Percentiles rank a stretch among this genome's conserved stretches.
These are phyloP conservation scores for Coregonus ussuriensis DNA, from an alignment of 2,797 vertebrate species.

Conservation along the genomic window DNA sequence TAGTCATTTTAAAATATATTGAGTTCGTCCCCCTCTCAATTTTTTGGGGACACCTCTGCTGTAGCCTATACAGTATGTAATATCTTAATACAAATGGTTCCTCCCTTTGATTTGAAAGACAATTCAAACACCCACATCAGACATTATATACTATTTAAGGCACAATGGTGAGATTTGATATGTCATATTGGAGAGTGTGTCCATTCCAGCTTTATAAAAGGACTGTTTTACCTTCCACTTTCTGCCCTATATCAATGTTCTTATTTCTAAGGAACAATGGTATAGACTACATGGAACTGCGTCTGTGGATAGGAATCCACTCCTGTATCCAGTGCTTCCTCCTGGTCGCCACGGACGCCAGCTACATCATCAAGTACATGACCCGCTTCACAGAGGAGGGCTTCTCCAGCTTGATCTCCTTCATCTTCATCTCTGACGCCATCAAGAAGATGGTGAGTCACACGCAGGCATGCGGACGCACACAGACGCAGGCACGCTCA, in stretches of 20 bases:
- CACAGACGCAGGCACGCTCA: neutral
- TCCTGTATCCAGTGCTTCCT: slow-evolving; percentile 93
- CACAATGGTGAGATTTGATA: neutral
- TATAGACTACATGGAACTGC: slow-evolving; percentile 98
- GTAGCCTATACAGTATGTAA: too few relatives aligned
- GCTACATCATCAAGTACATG: slow-evolving; percentile 98
- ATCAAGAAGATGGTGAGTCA: slow-evolving; percentile 90
- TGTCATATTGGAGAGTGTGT: neutral
- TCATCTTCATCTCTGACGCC: slow-evolving; percentile 98
- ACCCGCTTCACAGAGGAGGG: slow-evolving; percentile 98
- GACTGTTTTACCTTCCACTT: too few relatives aligned
- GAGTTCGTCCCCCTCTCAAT: too few relatives aligned
- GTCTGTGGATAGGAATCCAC: slow-evolving; percentile 97
- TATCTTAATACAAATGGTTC: too few relatives aligned
- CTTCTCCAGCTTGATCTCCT: slow-evolving; percentile 98
- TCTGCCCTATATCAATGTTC: neutral
- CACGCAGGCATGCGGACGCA: neutral
- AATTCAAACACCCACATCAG: too few relatives aligned
- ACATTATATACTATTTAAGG: neutral
- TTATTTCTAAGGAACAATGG: slow-evolving; percentile 77
- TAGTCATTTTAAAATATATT: too few relatives aligned
- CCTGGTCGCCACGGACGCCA: slow-evolving; percentile 91
- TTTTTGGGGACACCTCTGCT: too few relatives aligned
- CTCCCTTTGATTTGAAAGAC: neutral
- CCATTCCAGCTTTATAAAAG: neutral